phyloP scores from a whole-genome alignment of 2,888 invertebrate species.

The Calliopum simillimum region DNA sequence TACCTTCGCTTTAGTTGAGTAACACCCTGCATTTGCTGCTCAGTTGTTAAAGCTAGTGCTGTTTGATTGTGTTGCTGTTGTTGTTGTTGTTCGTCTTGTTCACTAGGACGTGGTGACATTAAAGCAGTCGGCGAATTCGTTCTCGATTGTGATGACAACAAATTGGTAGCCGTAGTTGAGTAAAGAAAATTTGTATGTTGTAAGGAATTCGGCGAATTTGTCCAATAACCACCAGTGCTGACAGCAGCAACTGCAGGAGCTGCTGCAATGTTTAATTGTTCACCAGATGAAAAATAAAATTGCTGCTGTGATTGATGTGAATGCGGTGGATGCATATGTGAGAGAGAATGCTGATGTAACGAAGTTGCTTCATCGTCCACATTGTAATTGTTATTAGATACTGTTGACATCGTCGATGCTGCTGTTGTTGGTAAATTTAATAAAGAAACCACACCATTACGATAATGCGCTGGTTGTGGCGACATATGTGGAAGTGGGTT shows the following conservation, averaged over 20 bases:
- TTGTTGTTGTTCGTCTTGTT: slow-evolving; percentile 37
- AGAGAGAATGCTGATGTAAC: slow-evolving; percentile 10
- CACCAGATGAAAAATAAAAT: slow-evolving; percentile 42
- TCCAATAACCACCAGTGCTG: slow-evolving; percentile 44
- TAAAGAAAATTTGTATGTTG: slow-evolving; percentile 40
- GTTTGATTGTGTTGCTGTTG: slow-evolving; percentile 29
- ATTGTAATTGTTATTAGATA: not conserved
- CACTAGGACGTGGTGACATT: slow-evolving; percentile 42
- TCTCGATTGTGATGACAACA: slow-evolving; percentile 36
- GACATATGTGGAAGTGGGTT: not conserved
- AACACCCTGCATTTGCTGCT: slow-evolving; percentile 14
- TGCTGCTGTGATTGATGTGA: slow-evolving; percentile 31
- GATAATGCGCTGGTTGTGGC: slow-evolving; percentile 28
- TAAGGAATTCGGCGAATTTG: slow-evolving; percentile 41
- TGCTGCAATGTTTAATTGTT: slow-evolving; percentile 41
- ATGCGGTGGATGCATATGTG: slow-evolving; percentile 35
- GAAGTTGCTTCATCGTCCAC: slow-evolving; percentile 20
- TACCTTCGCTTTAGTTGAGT: slow-evolving; percentile 27
- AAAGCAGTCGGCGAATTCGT: slow-evolving; percentile 42
- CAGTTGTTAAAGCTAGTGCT: slow-evolving; percentile 30
- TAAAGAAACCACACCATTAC: slow-evolving; percentile 44
- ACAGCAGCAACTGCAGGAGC: slow-evolving; percentile 34
- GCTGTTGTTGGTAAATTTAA: slow-evolving; percentile 45
- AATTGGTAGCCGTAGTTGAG: slow-evolving; percentile 21
- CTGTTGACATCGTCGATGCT: not conserved